A percentile compares a stretch with the other conserved stretches of the same genome.
These are phyloP conservation scores for Phylloscopus trochiloides DNA, from an alignment of 2,113 vertebrate species.

Conservation along the genomic window DNA sequence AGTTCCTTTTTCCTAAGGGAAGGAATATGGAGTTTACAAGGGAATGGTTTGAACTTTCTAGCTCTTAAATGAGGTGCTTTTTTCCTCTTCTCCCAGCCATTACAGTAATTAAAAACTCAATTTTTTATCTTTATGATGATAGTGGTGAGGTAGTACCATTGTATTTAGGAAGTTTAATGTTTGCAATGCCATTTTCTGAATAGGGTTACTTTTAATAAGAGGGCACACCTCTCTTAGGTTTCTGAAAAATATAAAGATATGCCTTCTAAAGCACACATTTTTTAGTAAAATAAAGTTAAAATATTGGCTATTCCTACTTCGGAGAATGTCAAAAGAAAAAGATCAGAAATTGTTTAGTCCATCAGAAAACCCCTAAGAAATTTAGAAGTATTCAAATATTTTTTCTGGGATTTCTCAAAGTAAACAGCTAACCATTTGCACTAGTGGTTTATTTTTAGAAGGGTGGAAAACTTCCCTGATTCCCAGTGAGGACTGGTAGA, in stretches of 20 bases:
- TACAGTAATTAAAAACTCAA: background rate
- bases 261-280: background rate
- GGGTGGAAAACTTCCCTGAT: background rate
- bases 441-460: background rate
- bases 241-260: background rate
- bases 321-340: background rate
- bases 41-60: background rate
- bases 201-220: background rate
- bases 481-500: background rate
- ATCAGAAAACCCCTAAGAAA: background rate
- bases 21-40: background rate
- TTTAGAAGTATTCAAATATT: background rate
- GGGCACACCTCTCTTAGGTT: background rate
- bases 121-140: background rate
- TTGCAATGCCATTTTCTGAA: background rate
- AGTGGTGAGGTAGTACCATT: background rate
- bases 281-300: background rate
- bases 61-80: background rate
- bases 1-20: conserved; percentile 35
- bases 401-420: background rate
- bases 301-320: background rate
- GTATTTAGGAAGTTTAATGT: background rate
- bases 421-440: background rate
- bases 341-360: background rate
- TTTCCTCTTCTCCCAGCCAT: background rate